Conservation (phyloP, 2,888 invertebrate species). For the Cataglyphis rosenhaueri region DNA sequence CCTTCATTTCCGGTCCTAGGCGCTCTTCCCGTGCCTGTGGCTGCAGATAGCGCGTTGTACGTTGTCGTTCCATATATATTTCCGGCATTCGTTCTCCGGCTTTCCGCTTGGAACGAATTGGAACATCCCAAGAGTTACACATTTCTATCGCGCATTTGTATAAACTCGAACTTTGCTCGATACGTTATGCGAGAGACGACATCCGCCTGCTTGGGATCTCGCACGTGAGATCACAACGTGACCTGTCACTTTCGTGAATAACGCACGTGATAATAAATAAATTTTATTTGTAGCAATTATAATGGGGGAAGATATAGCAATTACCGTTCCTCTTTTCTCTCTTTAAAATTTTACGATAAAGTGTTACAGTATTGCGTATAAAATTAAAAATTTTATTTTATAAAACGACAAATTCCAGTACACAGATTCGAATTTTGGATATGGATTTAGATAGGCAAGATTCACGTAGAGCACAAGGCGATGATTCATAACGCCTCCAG, state of each 20-base stretch:
- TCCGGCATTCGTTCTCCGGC: slow-evolving; percentile 56
- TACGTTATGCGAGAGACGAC: slow-evolving; percentile 58
- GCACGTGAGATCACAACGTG: not conserved
- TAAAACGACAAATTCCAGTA: not conserved
- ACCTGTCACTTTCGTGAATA: not conserved
- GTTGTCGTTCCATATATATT: slow-evolving; percentile 52
- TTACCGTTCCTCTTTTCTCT: not conserved
- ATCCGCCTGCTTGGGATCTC: not conserved
- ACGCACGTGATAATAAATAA: slow-evolving; percentile 5
- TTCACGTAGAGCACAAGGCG: not conserved
- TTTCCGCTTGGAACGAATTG: slow-evolving; percentile 33
- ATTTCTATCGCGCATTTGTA: slow-evolving; percentile 40
- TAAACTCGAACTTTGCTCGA: slow-evolving; percentile 46
- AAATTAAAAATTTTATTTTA: not conserved
- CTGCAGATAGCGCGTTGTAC: slow-evolving; percentile 39
- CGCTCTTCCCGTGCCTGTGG: slow-evolving; percentile 39
- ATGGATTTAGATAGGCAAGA: not conserved
- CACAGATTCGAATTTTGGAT: not conserved
- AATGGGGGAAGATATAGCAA: not conserved
- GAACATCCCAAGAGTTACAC: slow-evolving; percentile 49
- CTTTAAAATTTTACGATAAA: not conserved
- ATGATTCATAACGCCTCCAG: slow-evolving; percentile 42
- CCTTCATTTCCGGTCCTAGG: slow-evolving; percentile 44
- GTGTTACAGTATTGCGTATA: not conserved
- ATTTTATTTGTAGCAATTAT: not conserved